phyloP scores from a whole-genome alignment of 2,888 invertebrate genomes.

The Silvanus unidentatus region DNA sequence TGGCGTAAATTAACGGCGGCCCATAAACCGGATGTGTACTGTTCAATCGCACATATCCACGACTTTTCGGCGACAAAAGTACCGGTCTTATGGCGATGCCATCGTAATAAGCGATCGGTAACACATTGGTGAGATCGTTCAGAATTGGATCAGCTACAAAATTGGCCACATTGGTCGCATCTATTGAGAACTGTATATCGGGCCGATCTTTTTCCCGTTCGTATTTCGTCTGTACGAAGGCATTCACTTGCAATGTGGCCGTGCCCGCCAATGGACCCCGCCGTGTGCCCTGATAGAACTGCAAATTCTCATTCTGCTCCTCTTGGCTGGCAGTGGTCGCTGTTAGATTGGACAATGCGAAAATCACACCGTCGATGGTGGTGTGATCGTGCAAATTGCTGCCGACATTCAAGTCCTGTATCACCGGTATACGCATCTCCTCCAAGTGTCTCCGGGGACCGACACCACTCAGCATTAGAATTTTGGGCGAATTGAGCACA shows the following conservation, averaged over 20 bases:
- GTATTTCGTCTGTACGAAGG: constrained; percentile 57
- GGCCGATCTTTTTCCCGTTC: constrained; percentile 49
- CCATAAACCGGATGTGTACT: constrained; percentile 65
- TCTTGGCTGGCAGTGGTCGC: constrained; percentile 46
- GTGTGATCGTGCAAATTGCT: constrained; percentile 71
- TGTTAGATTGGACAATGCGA: constrained; percentile 53
- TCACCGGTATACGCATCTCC: constrained; percentile 50
- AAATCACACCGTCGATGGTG: constrained; percentile 55
- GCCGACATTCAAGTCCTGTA: constrained; percentile 64
- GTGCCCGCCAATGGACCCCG: constrained; percentile 53
- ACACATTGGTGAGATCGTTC: constrained; percentile 40
- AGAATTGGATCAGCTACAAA: constrained; percentile 54
- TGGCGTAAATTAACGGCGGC: constrained; percentile 66
- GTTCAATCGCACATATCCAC: constrained; percentile 58
- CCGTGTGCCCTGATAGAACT: constrained; percentile 43
- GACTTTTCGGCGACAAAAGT: constrained; percentile 57
- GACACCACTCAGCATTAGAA: constrained; percentile 62
- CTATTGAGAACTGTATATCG: constrained; percentile 63
- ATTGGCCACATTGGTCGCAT: constrained; percentile 53
- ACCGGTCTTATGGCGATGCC: constrained; percentile 58
- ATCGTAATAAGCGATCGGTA: constrained; percentile 59
- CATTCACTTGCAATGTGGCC: constrained; percentile 52
- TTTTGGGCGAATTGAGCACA: constrained; percentile 56
- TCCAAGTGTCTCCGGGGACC: constrained; percentile 55
- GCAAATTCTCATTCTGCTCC: constrained; percentile 46